These are phyloP conservation scores for Poecilia picta DNA, from an alignment of 2,797 vertebrate genomes.

Conservation along the genomic window DNA sequence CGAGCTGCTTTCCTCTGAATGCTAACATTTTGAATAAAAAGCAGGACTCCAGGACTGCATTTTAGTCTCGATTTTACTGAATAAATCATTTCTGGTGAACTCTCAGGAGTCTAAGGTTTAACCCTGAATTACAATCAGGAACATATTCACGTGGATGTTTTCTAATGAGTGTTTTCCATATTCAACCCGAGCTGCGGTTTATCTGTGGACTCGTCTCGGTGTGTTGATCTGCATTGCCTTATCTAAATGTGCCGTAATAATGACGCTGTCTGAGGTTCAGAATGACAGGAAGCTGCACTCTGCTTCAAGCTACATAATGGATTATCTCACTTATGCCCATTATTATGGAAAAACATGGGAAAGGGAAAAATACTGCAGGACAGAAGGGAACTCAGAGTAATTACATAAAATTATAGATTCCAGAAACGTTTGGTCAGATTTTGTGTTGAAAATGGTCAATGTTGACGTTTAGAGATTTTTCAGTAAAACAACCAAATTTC, in stretches of 20 bases:
- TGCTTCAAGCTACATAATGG: conserved; percentile 8
- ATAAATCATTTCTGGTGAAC: background rate
- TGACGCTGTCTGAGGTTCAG: background rate
- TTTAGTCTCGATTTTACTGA: background rate
- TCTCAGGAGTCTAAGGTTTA: background rate
- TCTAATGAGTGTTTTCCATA: background rate
- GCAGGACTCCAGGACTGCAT: background rate
- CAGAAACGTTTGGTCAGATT: background rate
- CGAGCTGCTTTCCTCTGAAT: background rate
- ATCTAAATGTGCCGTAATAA: conserved; percentile 31
- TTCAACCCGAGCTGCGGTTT: background rate
- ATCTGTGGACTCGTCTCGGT: background rate
- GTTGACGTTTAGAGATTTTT: no score
- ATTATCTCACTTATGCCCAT: conserved; percentile 10
- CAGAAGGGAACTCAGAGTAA: background rate
- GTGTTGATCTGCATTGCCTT: conserved; percentile 14
- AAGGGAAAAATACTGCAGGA: background rate
- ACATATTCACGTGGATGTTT: background rate
- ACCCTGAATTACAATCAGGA: background rate
- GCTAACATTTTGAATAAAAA: background rate
- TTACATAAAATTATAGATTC: background rate
- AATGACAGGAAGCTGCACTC: conserved; percentile 14
- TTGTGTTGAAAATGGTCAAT: no score
- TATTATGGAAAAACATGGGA: background rate
- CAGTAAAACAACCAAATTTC: no score